Evolutionary conservation across 2,113 vertebrate genomes (phyloP), one percentile per base, ranked within the genome.

Genomic region (Scomber colias): DNA sequence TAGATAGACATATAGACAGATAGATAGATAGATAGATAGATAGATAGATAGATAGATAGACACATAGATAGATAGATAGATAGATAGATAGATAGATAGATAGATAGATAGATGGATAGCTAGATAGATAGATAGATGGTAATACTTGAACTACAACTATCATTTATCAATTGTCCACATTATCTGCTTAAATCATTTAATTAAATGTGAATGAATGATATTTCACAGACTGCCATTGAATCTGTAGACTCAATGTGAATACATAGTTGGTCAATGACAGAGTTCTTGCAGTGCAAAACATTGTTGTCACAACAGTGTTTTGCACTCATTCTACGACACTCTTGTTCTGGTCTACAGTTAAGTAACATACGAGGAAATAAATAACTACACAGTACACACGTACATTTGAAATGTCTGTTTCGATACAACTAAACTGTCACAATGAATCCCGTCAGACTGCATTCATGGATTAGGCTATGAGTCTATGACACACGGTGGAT

Each of bases 361-460:
- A 11, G 2, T 27, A 16, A 14, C 15, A 53, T 30, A 53, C 3
- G 2, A 4, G 4, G 2, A 40, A 40, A 40, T 9, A 40, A 40
- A 40, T 1, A 30, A 55, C 5, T 3, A 1, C 40, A 3, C 8
- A 55, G 3, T 3, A 1, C 40, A 3, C 8, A 53, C 14, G n/a
- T 2, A 48, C 11, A 14, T 9, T 3, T 12, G 1, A 27, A 27
- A 27, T 27, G 24, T 27, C 24, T 27, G 24, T 27, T 27, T 27
- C 3, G 24, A 27, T 27, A 27, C 3, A 7, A 44, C 24, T 3
- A 21, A 30, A 15, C 7, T 30, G 59, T 50, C 24, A 62, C 56
- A 82, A 11, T 44, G 65, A 79, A 86, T 77, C 74, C 70, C 2
- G 54, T 31, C 61, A 19, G 27, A 12, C 6, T 64, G 2, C 45